Evolutionary conservation across 2,113 vertebrate genomes (phyloP).

Genomic region (Entomyzon cyanotis): DNA sequence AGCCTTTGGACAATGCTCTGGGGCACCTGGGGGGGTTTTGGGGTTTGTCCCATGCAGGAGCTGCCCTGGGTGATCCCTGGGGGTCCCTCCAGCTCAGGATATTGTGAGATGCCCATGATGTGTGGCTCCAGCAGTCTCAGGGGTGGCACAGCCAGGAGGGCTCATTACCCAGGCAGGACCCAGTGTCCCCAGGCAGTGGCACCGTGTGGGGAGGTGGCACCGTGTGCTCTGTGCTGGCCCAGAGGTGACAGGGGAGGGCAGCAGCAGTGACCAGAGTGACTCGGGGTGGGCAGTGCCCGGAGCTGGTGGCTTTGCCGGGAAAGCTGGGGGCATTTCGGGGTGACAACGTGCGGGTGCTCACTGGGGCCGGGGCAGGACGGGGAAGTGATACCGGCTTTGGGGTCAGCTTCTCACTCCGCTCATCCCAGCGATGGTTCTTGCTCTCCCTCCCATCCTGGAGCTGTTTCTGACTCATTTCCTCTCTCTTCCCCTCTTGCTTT

Average conservation of each 20-base stretch:
- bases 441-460: neutral
- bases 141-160: neutral
- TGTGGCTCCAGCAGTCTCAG: neutral
- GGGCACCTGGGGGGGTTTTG: neutral
- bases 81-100: neutral
- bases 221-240: neutral
- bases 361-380: rapidly evolving
- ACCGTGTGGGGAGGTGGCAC: neutral
- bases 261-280: neutral
- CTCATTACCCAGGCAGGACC: rapidly evolving
- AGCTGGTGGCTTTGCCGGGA: neutral
- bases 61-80: neutral
- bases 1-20: neutral
- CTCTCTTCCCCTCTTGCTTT: constrained; percentile 29
- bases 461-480: constrained; percentile 26
- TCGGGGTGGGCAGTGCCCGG: neutral
- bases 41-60: neutral
- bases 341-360: neutral
- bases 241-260: neutral
- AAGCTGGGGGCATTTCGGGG: neutral
- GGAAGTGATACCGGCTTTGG: neutral
- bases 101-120: rapidly evolving
- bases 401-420: neutral
- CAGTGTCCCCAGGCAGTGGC: neutral
- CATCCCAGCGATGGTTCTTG: neutral